phyloP scores from a whole-genome alignment of 2,797 vertebrate genomes.

The Hoplostethus atlanticus region DNA sequence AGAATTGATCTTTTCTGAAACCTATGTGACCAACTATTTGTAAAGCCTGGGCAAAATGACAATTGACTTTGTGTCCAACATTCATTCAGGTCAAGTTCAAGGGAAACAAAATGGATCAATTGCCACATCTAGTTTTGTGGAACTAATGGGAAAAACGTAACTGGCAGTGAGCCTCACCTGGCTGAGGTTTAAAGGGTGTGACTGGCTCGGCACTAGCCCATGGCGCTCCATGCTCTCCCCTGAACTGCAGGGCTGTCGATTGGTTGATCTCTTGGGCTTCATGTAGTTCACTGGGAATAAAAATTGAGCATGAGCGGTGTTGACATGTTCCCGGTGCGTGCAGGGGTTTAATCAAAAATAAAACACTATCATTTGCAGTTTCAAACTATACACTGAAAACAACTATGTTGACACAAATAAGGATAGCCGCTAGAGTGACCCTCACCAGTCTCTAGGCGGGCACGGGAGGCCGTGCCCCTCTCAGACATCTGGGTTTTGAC shows the following conservation, averaged over 20 bases:
- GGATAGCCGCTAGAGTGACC: fast-evolving
- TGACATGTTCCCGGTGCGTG: not conserved
- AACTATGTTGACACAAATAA: not conserved
- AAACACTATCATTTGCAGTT: not conserved
- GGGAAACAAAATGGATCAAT: too few species aligned
- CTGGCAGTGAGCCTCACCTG: slow-evolving; percentile 84
- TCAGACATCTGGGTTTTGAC: slow-evolving; percentile 89
- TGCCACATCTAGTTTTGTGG: fast-evolving
- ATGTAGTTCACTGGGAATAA: slow-evolving; percentile 77
- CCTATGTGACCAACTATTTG: not conserved
- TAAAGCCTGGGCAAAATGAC: too few species aligned
- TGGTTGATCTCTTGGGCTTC: slow-evolving; percentile 91
- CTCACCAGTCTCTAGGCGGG: slow-evolving; percentile 71
- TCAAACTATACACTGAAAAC: not conserved
- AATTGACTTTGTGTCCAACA: too few species aligned
- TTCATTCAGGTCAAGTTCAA: too few species aligned
- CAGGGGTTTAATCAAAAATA: not conserved
- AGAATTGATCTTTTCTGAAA: not conserved
- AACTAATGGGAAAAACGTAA: not conserved
- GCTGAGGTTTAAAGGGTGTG: slow-evolving; percentile 98
- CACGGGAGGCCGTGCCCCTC: slow-evolving; percentile 70
- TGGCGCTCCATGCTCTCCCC: slow-evolving; percentile 87
- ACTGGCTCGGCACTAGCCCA: slow-evolving; percentile 84
- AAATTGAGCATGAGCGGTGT: not conserved
- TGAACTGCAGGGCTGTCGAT: slow-evolving; percentile 90